Conservation (phyloP, 2,113 vertebrate species). For the Pelusios castaneus region DNA sequence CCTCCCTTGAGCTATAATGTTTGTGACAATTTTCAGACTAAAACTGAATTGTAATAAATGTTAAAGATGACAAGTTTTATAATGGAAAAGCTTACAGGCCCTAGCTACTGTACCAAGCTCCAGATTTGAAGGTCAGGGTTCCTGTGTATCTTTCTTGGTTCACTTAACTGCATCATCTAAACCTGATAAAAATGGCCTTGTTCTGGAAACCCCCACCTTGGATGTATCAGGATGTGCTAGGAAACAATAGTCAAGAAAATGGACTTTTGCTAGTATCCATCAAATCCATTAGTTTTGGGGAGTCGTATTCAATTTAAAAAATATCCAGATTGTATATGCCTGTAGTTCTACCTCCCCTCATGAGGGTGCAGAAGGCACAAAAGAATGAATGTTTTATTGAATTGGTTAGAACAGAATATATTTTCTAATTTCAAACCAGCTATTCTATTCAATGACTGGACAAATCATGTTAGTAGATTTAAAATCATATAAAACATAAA, state of each 20-base stretch:
- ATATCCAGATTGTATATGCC: constrained; percentile 21
- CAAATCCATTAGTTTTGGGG: neutral
- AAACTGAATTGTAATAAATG: neutral
- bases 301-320: constrained; percentile 53
- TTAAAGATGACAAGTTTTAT: neutral
- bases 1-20: accelerated
- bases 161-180: constrained; percentile 40
- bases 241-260: constrained; percentile 15
- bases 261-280: neutral
- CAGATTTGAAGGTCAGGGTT: constrained; percentile 34
- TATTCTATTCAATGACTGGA: constrained; percentile 49
- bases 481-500: constrained; percentile 57
- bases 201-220: constrained; percentile 20
- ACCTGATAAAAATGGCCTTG: constrained; percentile 51
- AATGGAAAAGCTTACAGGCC: neutral
- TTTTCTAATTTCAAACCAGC: constrained; percentile 63
- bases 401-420: constrained; percentile 41
- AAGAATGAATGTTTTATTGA: constrained; percentile 51
- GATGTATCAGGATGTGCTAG: constrained; percentile 25
- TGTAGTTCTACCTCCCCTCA: constrained; percentile 30
- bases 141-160: constrained; percentile 27
- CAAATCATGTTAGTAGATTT: neutral
- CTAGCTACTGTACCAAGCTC: neutral
- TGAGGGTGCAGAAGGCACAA: constrained; percentile 41
- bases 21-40: neutral